Conservation (phyloP, 2,113 vertebrate genomes). For the Zapornia atra region DNA sequence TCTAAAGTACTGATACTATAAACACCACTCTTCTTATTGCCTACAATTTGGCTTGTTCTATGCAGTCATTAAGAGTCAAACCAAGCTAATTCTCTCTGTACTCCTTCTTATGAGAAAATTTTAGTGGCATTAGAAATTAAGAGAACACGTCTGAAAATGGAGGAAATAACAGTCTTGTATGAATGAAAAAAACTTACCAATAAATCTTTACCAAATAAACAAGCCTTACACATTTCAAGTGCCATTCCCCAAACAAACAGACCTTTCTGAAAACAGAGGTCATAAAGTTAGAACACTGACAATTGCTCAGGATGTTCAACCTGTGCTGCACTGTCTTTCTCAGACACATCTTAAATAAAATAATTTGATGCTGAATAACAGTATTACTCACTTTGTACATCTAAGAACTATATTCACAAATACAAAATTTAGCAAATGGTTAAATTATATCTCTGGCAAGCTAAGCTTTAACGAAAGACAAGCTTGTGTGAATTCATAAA, state of each 20-base stretch:
- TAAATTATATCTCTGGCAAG: background rate
- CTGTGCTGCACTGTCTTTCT: background rate
- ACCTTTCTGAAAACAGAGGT: background rate
- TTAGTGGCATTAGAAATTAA: background rate
- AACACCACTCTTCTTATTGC: background rate
- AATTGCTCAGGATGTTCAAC: background rate
- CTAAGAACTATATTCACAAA: background rate
- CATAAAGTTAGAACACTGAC: background rate
- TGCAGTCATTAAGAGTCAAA: background rate
- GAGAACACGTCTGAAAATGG: background rate
- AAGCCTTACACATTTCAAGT: background rate
- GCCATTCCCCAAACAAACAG: background rate
- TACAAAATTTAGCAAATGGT: background rate
- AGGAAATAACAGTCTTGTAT: background rate
- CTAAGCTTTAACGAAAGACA: background rate
- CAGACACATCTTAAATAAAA: background rate
- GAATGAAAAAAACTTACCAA: background rate
- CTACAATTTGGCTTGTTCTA: background rate
- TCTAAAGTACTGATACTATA: background rate
- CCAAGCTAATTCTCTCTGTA: background rate
- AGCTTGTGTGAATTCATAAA: background rate
- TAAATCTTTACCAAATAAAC: background rate
- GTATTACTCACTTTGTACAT: background rate
- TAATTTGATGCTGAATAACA: background rate
- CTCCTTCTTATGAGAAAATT: background rate